Evolutionary conservation across 2,797 vertebrate genomes (phyloP), one percentile per base, ranked within the genome.

Genomic region (Anas capensis): DNA sequence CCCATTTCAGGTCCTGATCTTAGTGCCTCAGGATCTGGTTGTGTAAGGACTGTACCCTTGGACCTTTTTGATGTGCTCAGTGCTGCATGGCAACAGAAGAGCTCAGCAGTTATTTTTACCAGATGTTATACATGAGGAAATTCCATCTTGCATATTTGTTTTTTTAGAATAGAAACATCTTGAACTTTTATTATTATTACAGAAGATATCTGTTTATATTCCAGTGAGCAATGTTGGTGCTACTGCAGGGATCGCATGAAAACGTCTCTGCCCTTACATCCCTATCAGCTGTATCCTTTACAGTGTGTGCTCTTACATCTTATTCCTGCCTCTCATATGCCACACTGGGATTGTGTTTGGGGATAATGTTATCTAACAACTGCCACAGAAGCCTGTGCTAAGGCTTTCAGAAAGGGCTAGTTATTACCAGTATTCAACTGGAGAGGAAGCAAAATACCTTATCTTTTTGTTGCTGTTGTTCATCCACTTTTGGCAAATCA

Each of bases 111-210:
- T 88, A 76, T 81, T 94, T 93, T 91, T 80, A 73, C 83, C 87
- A 92, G 87, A 80, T 93, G 86, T 89, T 93, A 65, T 76, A 84
- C 80, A 85, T 27, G 40, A 94, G 85, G 93, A 96, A 95, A 76
- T 96, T 92, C 85, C 80, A 82, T 93, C 73, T 54, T 86, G n/a
- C 56, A 73, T 91, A 54, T 92, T 88, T 94, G 17, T 2, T 69
- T 91, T 94, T 91, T 90, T 60, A 38, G 31, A 91, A 64, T 49
- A 90, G 48, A 84, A 93, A 84, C 85, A 84, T 88, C 60, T 82
- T 76, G 82, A 77, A 66, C 62, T 86, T 86, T 90, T 83, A 76
- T 95, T 93, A 72, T 86, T 88, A 78, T 79, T 96, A 64, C 24
- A 68, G 73, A 91, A 77, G 34, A 46, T 90, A 86, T 40, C 54